A percentile compares a stretch with the other conserved stretches of the same genome.
Evolutionary conservation across 23 tunicate genomes (phyloP).

Genomic region (Phallusia fumigata): DNA sequence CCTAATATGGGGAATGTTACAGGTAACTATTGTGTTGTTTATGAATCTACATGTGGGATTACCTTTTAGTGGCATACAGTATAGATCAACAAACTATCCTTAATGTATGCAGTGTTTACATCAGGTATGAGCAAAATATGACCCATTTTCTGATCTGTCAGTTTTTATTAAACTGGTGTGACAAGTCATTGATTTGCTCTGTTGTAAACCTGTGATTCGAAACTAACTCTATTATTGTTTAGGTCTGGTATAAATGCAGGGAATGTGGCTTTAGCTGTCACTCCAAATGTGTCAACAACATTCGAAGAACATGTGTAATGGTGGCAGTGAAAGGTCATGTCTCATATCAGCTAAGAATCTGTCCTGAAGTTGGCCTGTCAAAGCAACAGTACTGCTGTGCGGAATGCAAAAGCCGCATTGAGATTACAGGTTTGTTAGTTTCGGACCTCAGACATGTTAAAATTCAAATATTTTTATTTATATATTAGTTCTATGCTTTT

Average conservation of each 20-base stretch:
- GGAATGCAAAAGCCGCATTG: conserved; percentile 72
- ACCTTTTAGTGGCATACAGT: too few species aligned
- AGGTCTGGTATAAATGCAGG: conserved; percentile 79
- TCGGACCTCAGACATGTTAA: too few species aligned
- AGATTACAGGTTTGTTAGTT: neutral
- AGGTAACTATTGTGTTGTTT: conserved; percentile 33
- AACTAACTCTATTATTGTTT: neutral
- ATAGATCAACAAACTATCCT: too few species aligned
- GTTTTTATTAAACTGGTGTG: too few species aligned
- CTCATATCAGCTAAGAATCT: conserved; percentile 43
- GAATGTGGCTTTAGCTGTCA: conserved; percentile 74
- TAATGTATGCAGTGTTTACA: too few species aligned
- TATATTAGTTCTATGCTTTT: too few species aligned
- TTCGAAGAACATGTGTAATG: conserved; percentile 72
- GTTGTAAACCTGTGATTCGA: too few species aligned
- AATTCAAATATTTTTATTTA: too few species aligned
- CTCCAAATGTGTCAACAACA: conserved; percentile 48
- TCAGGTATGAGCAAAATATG: too few species aligned
- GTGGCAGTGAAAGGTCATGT: conserved; percentile 7
- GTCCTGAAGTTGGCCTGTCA: conserved; percentile 84
- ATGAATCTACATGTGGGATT: too few species aligned
- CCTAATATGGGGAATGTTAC: conserved; percentile 77
- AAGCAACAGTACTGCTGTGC: conserved; percentile 70
- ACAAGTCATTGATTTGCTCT: too few species aligned
- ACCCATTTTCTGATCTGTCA: too few species aligned